Evolutionary conservation across 2,113 vertebrate genomes (phyloP).

Genomic region (Heloderma charlesbogerti): DNA sequence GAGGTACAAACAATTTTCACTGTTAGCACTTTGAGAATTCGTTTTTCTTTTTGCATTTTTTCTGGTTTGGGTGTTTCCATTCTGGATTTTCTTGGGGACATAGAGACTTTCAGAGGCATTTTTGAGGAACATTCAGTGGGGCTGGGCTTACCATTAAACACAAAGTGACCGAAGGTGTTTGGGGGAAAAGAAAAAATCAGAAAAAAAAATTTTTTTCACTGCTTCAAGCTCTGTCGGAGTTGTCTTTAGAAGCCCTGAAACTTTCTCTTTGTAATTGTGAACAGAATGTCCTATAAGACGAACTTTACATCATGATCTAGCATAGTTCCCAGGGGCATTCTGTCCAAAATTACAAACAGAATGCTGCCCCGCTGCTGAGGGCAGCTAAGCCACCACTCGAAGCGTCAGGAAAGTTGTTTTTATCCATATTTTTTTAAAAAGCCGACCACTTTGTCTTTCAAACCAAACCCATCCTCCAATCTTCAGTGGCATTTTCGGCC

Average conservation of each 20-base stretch:
- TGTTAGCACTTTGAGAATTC: too few relatives aligned
- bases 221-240: neutral
- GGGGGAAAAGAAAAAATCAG: too few relatives aligned
- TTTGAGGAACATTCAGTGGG: neutral
- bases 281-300: neutral
- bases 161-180: neutral
- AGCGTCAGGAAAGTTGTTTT: neutral
- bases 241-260: neutral
- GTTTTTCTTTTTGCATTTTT: too few relatives aligned
- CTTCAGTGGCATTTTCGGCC: neutral
- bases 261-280: neutral
- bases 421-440: neutral
- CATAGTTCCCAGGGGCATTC: neutral
- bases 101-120: neutral
- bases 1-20: too few relatives aligned
- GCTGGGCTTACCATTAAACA: neutral
- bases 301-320: neutral
- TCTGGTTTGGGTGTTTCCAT: too few relatives aligned
- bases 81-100: neutral
- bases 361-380: neutral
- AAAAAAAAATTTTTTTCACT: neutral
- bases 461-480: neutral
- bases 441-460: neutral
- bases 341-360: neutral
- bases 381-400: neutral